Percentiles rank a stretch among this genome's conserved stretches.
These are phyloP conservation scores for Drosophila hamatofila DNA, from an alignment of 2,888 invertebrate species.

Conservation along the genomic window DNA sequence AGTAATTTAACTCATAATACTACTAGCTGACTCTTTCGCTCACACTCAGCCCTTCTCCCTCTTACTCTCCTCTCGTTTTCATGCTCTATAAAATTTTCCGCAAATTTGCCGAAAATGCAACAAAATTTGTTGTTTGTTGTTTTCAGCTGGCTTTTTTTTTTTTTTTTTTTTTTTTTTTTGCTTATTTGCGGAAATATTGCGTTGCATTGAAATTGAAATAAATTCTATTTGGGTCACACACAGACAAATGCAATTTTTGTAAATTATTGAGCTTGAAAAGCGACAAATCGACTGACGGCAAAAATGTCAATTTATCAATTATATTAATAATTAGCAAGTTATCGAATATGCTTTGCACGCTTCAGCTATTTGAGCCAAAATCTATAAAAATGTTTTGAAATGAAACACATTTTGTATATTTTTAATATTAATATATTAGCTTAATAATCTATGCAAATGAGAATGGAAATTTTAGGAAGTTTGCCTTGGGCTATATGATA, in stretches of 20 bases:
- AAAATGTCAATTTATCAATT: slow-evolving; percentile 1
- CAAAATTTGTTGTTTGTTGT: slow-evolving; percentile 34
- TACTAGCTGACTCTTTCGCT: background rate
- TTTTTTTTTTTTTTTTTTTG: slow-evolving; percentile 29
- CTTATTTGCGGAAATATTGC: slow-evolving; percentile 66
- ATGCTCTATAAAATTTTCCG: slow-evolving; percentile 30
- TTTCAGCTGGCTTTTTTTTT: slow-evolving; percentile 26
- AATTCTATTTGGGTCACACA: slow-evolving; percentile 62
- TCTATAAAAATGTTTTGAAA: background rate
- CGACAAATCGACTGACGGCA: slow-evolving; percentile 7
- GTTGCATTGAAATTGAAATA: slow-evolving; percentile 40
- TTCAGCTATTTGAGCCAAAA: background rate
- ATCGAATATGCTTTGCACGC: slow-evolving; percentile 7
- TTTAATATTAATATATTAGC: background rate
- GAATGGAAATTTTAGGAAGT: background rate
- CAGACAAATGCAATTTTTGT: slow-evolving; percentile 32
- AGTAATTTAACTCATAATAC: slow-evolving; percentile 66
- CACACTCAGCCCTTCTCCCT: background rate
- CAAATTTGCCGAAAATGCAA: slow-evolving; percentile 55
- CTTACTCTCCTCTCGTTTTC: background rate
- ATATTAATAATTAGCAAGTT: slow-evolving; percentile 30
- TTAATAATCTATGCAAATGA: background rate
- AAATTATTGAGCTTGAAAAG: slow-evolving; percentile 13
- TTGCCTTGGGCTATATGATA: no score
- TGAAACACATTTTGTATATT: background rate